These are phyloP conservation scores for Gambusia holbrooki DNA, from an alignment of 2,113 vertebrate species.

Conservation along the genomic window DNA sequence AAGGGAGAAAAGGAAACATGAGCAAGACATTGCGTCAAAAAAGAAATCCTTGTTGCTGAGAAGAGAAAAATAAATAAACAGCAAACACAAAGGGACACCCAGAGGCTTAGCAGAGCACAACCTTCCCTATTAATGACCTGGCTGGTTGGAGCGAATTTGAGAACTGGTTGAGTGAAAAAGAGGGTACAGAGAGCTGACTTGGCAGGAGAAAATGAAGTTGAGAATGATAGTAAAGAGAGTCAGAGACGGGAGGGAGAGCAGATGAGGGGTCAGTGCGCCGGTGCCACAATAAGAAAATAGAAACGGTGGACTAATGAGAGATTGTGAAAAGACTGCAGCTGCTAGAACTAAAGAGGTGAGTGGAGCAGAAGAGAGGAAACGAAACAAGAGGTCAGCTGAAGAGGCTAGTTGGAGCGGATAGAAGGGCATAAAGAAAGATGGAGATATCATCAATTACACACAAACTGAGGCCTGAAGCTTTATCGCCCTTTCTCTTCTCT, in stretches of 20 bases:
- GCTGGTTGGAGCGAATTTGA: neutral
- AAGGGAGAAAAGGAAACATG: neutral
- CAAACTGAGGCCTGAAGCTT: neutral
- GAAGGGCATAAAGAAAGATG: neutral
- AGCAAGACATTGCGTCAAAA: neutral
- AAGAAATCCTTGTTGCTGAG: neutral
- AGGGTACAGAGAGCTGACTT: conserved; percentile 40
- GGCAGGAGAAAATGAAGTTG: conserved; percentile 59
- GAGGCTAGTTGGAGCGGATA: conserved; percentile 10
- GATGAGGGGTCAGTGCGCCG: conserved; percentile 50
- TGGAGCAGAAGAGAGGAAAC: conserved; percentile 8
- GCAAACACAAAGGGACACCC: neutral
- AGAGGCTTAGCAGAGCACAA: neutral
- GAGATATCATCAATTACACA: neutral
- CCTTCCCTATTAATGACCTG: neutral
- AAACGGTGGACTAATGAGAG: conserved; percentile 54
- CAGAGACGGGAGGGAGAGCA: conserved; percentile 22
- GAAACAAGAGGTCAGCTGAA: conserved; percentile 36
- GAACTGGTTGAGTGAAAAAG: neutral
- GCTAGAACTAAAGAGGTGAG: conserved; percentile 30
- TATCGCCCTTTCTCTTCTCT: neutral
- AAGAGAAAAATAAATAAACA: neutral
- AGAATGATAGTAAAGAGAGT: conserved; percentile 39
- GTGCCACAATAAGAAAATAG: conserved; percentile 45
- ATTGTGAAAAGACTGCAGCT: conserved; percentile 54